phyloP scores from a whole-genome alignment of 2,888 invertebrate species.

The Amorpha juglandis region DNA sequence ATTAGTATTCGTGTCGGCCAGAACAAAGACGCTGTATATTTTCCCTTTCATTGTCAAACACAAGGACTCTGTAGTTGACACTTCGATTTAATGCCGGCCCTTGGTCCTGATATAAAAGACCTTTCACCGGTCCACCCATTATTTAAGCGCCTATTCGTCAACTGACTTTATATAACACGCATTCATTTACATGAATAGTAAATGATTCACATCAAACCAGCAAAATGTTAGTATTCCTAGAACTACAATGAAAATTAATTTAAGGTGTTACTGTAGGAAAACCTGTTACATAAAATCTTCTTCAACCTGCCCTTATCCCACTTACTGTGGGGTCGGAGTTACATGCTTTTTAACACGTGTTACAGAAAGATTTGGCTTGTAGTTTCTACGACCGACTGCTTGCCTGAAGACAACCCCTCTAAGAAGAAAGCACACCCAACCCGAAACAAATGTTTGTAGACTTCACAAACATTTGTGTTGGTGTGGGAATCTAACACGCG shows the following conservation, averaged over 20 bases:
- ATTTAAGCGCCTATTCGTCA: slow-evolving; percentile 43
- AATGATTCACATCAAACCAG: background rate
- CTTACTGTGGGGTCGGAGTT: no score
- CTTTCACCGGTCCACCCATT: slow-evolving; percentile 66
- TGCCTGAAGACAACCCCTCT: no score
- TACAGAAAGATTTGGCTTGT: no score
- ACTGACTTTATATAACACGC: background rate
- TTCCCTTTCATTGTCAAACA: slow-evolving; percentile 73
- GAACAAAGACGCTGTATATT: slow-evolving; percentile 72
- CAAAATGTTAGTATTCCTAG: background rate
- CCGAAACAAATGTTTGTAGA: no score
- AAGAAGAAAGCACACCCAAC: no score
- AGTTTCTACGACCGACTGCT: no score
- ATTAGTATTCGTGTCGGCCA: slow-evolving; percentile 37
- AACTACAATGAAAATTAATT: background rate
- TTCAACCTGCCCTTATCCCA: no score
- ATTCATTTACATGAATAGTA: background rate
- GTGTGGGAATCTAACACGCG: no score
- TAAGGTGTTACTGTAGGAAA: no score
- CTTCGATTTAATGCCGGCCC: slow-evolving; percentile 79
- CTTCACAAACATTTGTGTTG: no score
- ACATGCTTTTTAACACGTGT: no score
- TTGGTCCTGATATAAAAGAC: slow-evolving; percentile 72
- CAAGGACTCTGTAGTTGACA: slow-evolving; percentile 73
- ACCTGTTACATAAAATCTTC: no score